phyloP scores from a whole-genome alignment of 2,888 invertebrate genomes.

The Trachelus troglodyta region DNA sequence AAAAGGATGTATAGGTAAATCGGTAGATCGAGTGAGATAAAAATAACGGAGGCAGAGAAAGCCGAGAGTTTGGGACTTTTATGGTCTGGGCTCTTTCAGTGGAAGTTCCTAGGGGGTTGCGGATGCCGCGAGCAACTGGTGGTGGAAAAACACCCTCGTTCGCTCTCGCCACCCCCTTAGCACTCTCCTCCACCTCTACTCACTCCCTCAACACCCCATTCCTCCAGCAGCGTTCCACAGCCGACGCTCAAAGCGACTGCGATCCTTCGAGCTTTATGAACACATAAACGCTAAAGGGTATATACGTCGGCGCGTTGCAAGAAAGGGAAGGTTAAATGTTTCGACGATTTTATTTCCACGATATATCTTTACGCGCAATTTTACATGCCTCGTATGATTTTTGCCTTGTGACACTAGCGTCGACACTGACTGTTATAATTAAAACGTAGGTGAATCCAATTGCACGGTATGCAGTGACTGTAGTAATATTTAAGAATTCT shows the following conservation, averaged over 20 bases:
- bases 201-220: constrained; percentile 29
- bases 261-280: constrained; percentile 58
- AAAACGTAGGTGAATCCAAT: not conserved
- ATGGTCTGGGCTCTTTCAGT: constrained; percentile 38
- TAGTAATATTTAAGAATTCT: not conserved
- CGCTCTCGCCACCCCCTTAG: constrained; percentile 56
- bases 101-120: constrained; percentile 34
- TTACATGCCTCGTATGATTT: not conserved
- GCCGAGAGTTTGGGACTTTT: constrained; percentile 52
- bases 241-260: constrained; percentile 50
- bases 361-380: not conserved
- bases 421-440: not conserved
- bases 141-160: constrained; percentile 67
- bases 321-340: constrained; percentile 14
- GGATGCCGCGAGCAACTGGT: constrained; percentile 64
- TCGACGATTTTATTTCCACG: constrained; percentile 12
- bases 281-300: constrained; percentile 53
- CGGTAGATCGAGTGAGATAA: constrained; percentile 22
- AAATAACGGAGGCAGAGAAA: constrained; percentile 10
- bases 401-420: not conserved
- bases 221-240: constrained; percentile 39
- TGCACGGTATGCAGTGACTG: not conserved
- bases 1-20: constrained; percentile 10
- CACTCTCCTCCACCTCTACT: constrained; percentile 39
- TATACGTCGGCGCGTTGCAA: constrained; percentile 20